Conservation (phyloP, 2,888 invertebrate species). For the Sisyra nigra region DNA sequence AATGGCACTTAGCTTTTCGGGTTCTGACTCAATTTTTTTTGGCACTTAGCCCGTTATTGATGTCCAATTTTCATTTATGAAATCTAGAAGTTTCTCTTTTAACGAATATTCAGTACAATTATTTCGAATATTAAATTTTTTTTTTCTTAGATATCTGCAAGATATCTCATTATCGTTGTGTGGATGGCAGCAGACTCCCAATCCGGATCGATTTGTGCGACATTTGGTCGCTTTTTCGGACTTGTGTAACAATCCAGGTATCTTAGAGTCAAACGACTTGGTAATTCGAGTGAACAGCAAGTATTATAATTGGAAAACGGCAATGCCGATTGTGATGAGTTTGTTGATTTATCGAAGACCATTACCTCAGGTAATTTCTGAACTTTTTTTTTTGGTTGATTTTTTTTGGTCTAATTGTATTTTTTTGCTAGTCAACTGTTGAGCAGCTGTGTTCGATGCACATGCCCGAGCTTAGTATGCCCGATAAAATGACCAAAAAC, state of each 20-base stretch:
- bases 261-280: conserved; percentile 65
- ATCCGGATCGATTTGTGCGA: conserved; percentile 34
- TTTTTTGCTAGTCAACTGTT: conserved; percentile 22
- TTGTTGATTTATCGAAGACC: conserved; percentile 74
- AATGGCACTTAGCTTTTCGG: too few relatives aligned
- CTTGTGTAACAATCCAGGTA: conserved; percentile 50
- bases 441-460: conserved; percentile 25
- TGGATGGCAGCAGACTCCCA: conserved; percentile 41
- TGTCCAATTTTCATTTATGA: too few relatives aligned
- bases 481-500: conserved; percentile 15
- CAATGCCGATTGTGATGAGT: conserved; percentile 79
- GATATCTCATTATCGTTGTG: conserved; percentile 66
- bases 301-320: conserved; percentile 81
- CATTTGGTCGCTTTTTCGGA: conserved; percentile 42
- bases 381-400: conserved; percentile 1
- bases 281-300: conserved; percentile 76
- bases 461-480: conserved; percentile 19
- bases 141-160: conserved; percentile 26
- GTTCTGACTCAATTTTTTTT: too few relatives aligned
- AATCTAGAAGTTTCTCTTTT: neutral
- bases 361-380: conserved; percentile 51
- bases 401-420: neutral
- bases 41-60: too few relatives aligned
- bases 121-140: neutral
- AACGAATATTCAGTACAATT: neutral